These are phyloP conservation scores for Arrhopalites spinosus DNA, from an alignment of 2,888 invertebrate species.

Conservation along the genomic window DNA sequence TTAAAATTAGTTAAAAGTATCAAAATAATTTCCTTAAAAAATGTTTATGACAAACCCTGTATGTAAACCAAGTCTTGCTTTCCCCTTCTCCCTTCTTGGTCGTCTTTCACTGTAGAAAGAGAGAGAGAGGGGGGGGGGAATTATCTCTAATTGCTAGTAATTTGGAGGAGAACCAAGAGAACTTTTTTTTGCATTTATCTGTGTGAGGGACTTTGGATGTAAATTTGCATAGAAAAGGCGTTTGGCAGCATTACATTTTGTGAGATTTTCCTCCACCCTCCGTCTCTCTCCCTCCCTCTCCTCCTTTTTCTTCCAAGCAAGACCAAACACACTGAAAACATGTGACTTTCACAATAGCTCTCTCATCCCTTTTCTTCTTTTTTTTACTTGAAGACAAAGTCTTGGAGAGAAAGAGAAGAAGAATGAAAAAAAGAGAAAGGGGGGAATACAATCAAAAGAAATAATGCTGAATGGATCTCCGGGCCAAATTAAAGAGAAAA, in stretches of 20 bases:
- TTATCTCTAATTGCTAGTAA: conserved; percentile 56
- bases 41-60: too few relatives aligned
- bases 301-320: too few relatives aligned
- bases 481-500: not conserved
- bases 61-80: not conserved
- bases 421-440: not conserved
- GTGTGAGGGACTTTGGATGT: conserved; percentile 34
- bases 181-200: conserved; percentile 51
- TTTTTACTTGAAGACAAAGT: not conserved
- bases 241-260: conserved; percentile 51
- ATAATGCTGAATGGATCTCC: conserved; percentile 1
- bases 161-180: conserved; percentile 55
- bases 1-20: too few relatives aligned
- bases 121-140: conserved; percentile 37
- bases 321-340: not conserved
- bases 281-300: too few relatives aligned
- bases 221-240: conserved; percentile 56
- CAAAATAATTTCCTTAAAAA: too few relatives aligned
- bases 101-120: conserved; percentile 5
- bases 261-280: conserved; percentile 20
- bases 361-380: not conserved
- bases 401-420: not conserved
- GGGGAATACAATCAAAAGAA: conserved; percentile 7
- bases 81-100: too few relatives aligned
- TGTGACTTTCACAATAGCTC: conserved; percentile 13